Evolutionary conservation across 1,140 invertebrate genomes (phyloP), one percentile per base, ranked within the genome.

Genomic region (Drosophila ambigua): DNA sequence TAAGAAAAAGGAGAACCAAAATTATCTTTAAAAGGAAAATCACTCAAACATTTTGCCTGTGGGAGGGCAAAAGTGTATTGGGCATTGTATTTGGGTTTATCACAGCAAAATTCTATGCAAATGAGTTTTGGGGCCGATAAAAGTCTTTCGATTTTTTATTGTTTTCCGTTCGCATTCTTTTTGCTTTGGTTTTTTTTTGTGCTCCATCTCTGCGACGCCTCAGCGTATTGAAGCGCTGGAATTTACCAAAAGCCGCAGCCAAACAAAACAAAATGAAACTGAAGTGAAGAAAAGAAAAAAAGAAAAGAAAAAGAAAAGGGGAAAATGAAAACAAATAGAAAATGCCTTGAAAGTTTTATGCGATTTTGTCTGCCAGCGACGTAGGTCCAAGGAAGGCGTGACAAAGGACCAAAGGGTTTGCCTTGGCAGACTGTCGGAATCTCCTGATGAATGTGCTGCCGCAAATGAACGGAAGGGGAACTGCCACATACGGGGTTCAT

Each of bases 261-360:
- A 73, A 74, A 52, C 64, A 81, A 77, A 77, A 73, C 55, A 59
- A 84, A 76, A 54, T 52, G 51, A 79, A 57, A 11, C 35, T 39
- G 35, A 74, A 46, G 57, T 74, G 65, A 77, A 72, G 51, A 59
- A 79, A 72, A 54, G n/a, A 54, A 46, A 59, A 59, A 16, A 31
- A 55, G 46, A 57, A 54, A 53, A 48, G 26, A 48, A 53, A 53
- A 28, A 53, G 41, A 66, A 52, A 73, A 44, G 66, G 52, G 26
- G 26, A 48, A 61, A 45, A 48, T 24, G 35, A 74, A 73, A 62
- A 65, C 68, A 87, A 81, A 85, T 76, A 57, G 53, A 74, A 81
- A 85, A 78, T 75, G 64, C 55, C 62, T 66, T 81, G 77, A 78
- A 81, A 78, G 82, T 81, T 78, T 87, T 69, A 78, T 85, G 59